A percentile compares a stretch with the other conserved stretches of the same genome.
Evolutionary conservation across 2,113 vertebrate genomes (phyloP).

Genomic region (Nanger granti): DNA sequence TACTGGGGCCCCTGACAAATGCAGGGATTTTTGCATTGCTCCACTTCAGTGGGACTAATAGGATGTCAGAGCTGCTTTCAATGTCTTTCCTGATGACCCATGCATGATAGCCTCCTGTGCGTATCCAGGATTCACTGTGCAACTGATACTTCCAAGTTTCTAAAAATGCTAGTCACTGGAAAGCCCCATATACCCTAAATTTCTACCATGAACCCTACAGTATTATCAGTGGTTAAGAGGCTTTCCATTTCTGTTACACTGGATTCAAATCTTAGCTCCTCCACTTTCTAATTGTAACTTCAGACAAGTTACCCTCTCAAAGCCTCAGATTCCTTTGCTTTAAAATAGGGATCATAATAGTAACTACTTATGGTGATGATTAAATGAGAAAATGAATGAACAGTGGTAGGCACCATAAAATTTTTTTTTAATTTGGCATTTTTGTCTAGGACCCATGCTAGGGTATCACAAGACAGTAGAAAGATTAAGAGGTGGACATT

Average conservation of each 20-base stretch:
- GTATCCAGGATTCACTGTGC: neutral
- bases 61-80: slow-evolving; percentile 18
- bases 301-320: neutral
- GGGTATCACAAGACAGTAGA: neutral
- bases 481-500: neutral
- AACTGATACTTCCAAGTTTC: neutral
- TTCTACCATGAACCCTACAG: neutral
- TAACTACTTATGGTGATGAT: neutral
- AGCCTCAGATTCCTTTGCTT: neutral
- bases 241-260: neutral
- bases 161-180: neutral
- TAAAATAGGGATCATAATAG: neutral
- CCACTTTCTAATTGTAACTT: neutral
- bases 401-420: neutral
- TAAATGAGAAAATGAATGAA: neutral
- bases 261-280: neutral
- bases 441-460: neutral
- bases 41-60: neutral
- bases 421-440: neutral
- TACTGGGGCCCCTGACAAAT: neutral
- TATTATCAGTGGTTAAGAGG: neutral
- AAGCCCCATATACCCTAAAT: neutral
- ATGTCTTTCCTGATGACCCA: slow-evolving; percentile 42
- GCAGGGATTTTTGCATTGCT: slow-evolving; percentile 16
- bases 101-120: neutral